Evolutionary conservation across 1,140 invertebrate species (phyloP), one percentile per base, ranked within the genome.

Genomic region (Drosophila insularis): DNA sequence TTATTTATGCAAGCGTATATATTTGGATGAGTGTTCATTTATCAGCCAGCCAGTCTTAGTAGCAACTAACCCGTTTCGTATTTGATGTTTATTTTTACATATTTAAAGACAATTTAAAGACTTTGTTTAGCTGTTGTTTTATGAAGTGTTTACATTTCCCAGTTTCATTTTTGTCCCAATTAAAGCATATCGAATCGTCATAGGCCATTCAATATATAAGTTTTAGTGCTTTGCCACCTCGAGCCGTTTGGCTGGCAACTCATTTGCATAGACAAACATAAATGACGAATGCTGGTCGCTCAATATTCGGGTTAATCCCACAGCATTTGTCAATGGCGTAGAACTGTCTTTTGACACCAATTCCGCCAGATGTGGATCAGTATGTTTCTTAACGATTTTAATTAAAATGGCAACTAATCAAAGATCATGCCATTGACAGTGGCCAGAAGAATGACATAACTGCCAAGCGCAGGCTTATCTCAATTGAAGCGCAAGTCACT

Each of bases 401-500:
- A 86, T 86, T 86, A 79, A 86, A 82, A 76, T 87, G 80, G 71
- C 61, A 70, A 68, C 68, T 68, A 66, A 71, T 37, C 68, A 78
- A 63, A 68, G 86, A 81, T 67, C 79, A 69, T 87, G 69, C 55
- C 68, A 63, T 71, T 21, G 43, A 19, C 17, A 50, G 17, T 21
- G 43, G 66, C 61, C 73, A 65, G 50, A 50, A 71, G 68, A 87
- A 86, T 86, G 81, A 86, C 81, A 86, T 86, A 86, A 86, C 82
- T 78, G 82, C 65, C 74, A 63, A 54, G 39, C 19, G 60, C 43
- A 54, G 59, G 69, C 81, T 85, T 86, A 86, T 86, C 81, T 86
- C 81, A 85, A 85, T 86, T 85, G 81, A 85, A 71, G 74, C 74
- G 70, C 81, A 66, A 76, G 74, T 78, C 81, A 64, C 62, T 81